Evolutionary conservation across 2,113 vertebrate species (phyloP).

Genomic region (Zootoca vivipara): DNA sequence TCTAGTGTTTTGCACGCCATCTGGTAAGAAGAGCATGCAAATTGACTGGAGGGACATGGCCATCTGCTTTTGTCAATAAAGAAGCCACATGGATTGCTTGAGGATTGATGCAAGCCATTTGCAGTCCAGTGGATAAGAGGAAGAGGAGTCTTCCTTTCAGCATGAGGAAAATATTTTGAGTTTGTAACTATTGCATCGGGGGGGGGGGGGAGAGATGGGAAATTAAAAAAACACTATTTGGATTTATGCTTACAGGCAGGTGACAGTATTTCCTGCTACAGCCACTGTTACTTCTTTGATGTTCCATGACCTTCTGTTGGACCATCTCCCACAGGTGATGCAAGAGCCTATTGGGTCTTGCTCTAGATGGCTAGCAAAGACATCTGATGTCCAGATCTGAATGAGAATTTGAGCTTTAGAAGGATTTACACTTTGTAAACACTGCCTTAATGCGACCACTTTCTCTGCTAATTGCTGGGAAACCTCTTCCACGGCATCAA

Average conservation of each 20-base stretch:
- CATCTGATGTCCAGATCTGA: background rate
- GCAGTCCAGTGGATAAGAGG: slow-evolving; percentile 47
- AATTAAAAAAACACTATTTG: slow-evolving; percentile 41
- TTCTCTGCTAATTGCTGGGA: background rate
- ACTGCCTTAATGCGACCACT: background rate
- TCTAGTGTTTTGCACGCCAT: slow-evolving; percentile 47
- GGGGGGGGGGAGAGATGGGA: slow-evolving; percentile 47
- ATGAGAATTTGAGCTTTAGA: background rate
- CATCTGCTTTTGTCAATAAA: slow-evolving; percentile 73
- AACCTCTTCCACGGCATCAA: background rate
- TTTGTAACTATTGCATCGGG: slow-evolving; percentile 28
- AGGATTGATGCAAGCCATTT: slow-evolving; percentile 59
- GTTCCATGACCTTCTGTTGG: too few species aligned
- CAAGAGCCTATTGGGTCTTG: background rate
- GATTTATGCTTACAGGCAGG: slow-evolving; percentile 14
- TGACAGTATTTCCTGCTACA: background rate
- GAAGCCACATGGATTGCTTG: slow-evolving; percentile 34
- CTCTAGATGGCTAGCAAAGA: background rate
- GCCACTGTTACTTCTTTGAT: background rate
- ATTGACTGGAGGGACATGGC: slow-evolving; percentile 52
- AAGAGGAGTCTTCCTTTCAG: slow-evolving; percentile 31
- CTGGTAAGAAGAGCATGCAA: slow-evolving; percentile 48
- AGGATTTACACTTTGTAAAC: background rate
- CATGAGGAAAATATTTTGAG: background rate
- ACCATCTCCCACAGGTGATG: background rate